These are phyloP conservation scores for Brachyhypopomus gauderio DNA, from an alignment of 2,113 vertebrate species.

Conservation along the genomic window DNA sequence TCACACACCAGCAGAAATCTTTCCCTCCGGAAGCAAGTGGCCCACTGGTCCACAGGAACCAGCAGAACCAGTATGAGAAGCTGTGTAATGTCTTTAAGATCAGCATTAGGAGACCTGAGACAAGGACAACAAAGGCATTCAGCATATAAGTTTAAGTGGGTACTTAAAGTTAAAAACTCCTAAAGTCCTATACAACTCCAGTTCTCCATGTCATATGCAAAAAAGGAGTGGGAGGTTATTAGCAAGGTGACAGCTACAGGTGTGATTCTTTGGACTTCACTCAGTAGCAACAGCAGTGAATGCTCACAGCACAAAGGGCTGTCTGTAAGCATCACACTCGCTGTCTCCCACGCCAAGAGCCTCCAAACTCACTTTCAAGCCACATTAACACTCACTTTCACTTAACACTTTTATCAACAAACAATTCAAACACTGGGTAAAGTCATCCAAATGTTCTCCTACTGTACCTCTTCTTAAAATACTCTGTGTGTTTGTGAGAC, in stretches of 20 bases:
- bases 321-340: slow-evolving; percentile 87
- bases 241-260: slow-evolving; percentile 53
- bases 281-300: slow-evolving; percentile 73
- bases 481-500: background rate
- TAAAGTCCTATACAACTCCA: background rate
- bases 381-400: slow-evolving; percentile 32
- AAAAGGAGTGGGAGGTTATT: slow-evolving; percentile 59
- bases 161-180: slow-evolving; percentile 12
- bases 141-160: background rate
- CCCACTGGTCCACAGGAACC: slow-evolving; percentile 42
- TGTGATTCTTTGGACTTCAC: slow-evolving; percentile 84
- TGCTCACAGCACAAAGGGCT: slow-evolving; percentile 82
- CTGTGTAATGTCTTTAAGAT: slow-evolving; percentile 42
- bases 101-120: slow-evolving; percentile 9
- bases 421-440: slow-evolving; percentile 53
- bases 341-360: slow-evolving; percentile 83
- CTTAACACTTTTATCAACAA: slow-evolving; percentile 64
- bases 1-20: slow-evolving; percentile 43
- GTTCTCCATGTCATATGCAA: slow-evolving; percentile 52
- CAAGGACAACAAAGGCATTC: background rate
- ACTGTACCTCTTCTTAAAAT: background rate
- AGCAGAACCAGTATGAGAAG: slow-evolving; percentile 23
- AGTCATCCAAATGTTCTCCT: background rate
- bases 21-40: background rate
- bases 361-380: slow-evolving; percentile 60